Conservation (phyloP, 2,888 invertebrate genomes). For the Empis stercorea region DNA sequence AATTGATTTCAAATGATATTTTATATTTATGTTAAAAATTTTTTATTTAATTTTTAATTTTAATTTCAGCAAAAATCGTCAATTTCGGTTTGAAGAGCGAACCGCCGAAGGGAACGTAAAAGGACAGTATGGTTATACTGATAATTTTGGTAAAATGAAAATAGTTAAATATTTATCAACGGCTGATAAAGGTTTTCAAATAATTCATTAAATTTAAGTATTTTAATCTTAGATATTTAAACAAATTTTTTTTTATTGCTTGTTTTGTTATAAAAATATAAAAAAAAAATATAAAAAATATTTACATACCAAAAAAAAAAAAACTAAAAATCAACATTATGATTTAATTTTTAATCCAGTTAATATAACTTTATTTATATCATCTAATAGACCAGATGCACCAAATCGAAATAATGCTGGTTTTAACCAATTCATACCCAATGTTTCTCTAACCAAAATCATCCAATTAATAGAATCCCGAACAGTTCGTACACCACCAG, state of each 20-base stretch:
- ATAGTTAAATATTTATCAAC: slow-evolving; percentile 63
- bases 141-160: slow-evolving; percentile 60
- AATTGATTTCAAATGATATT: too few species aligned
- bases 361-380: slow-evolving; percentile 45
- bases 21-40: too few species aligned
- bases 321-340: too few species aligned
- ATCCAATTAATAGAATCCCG: slow-evolving; percentile 81
- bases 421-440: slow-evolving; percentile 78
- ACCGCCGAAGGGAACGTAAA: slow-evolving; percentile 61
- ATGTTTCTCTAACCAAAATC: slow-evolving; percentile 63
- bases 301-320: too few species aligned
- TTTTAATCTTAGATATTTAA: neutral
- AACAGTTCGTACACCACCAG: slow-evolving; percentile 84
- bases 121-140: slow-evolving; percentile 71
- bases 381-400: slow-evolving; percentile 78
- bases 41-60: slow-evolving; percentile 4
- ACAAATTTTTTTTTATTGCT: neutral
- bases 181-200: slow-evolving; percentile 56
- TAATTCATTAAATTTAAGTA: slow-evolving; percentile 25
- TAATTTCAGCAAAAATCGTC: slow-evolving; percentile 56
- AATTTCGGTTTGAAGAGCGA: slow-evolving; percentile 67
- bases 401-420: slow-evolving; percentile 81
- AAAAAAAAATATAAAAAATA: neutral
- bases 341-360: too few species aligned
- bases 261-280: neutral